Evolutionary conservation across 2,797 vertebrate genomes (phyloP), one percentile per base, ranked within the genome.

Genomic region (Okamejei kenojei): DNA sequence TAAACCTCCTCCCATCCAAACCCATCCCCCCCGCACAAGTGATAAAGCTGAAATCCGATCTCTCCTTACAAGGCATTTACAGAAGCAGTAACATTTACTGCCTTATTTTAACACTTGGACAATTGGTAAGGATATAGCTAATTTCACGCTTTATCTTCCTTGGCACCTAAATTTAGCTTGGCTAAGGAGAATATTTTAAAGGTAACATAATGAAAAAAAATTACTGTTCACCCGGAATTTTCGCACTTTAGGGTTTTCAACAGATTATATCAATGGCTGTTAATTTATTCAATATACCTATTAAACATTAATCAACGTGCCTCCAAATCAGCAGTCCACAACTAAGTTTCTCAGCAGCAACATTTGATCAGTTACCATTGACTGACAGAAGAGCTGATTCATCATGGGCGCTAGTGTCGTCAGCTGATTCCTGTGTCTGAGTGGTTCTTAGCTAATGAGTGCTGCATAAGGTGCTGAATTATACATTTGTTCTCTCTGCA

Each of bases 371-470:
- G 54, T 84, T 61, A 61, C 7, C 45, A 61, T 84, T 84, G 54
- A 84, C 26, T 15, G 54, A 84, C 3, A 17, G 35, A 80, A 45
- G 79, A 80, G 79, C 81, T 84, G 81, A 84, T 84, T 84, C 81
- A 84, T 61, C 80, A 82, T 26, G 54, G 45, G 9, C 58, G 8
- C 45, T 82, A 21, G 45, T 58, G 21, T 82, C 23, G 8, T 26
- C 45, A 82, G 21, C 45, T 82, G 54, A 58, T 58, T 58, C 23
- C 21, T 82, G 23, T 82, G 81, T 13, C 81, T 84, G 26, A 13
- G 81, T 84, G 81, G 54, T 26, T 84, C 81, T 84, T 26, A 61
- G 54, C 81, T 84, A 84, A 84, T 84, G 81, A 86, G 61, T 65
- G 65, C 82, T 17, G 29, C n/a, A 32, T 35, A 88, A 32, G 84